Conservation (phyloP, 1,140 invertebrate species). For the Stenopsyche tienmushanensis region DNA sequence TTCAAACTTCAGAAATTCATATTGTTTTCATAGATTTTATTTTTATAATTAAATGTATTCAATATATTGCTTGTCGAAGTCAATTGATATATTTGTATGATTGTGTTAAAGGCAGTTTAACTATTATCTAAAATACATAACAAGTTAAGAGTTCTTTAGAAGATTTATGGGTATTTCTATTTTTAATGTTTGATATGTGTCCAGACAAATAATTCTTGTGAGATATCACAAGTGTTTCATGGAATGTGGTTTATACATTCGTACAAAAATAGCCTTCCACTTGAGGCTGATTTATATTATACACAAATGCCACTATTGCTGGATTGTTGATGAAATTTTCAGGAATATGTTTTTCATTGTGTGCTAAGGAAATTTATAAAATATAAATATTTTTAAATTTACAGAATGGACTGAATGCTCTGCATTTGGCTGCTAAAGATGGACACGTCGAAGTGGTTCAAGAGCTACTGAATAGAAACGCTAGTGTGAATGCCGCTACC, state of each 20-base stretch:
- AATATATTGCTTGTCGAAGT: background rate
- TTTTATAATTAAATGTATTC: background rate
- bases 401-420: conserved; percentile 95
- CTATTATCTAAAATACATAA: no score
- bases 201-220: no score
- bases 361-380: background rate
- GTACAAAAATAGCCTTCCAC: background rate
- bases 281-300: background rate
- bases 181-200: no score
- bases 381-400: no score
- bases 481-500: conserved; percentile 94
- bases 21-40: no score
- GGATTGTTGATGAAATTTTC: no score
- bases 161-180: no score
- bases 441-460: conserved; percentile 93
- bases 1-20: no score
- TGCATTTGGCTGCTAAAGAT: conserved; percentile 97
- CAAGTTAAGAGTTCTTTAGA: no score
- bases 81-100: no score
- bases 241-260: background rate
- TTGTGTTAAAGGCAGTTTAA: no score
- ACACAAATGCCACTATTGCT: no score
- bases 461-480: conserved; percentile 87
- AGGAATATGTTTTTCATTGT: background rate
- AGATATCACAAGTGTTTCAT: background rate